A percentile compares a stretch with the other conserved stretches of the same genome.
These are phyloP conservation scores for Colaptes auratus DNA, from an alignment of 2,113 vertebrate genomes.

Conservation along the genomic window DNA sequence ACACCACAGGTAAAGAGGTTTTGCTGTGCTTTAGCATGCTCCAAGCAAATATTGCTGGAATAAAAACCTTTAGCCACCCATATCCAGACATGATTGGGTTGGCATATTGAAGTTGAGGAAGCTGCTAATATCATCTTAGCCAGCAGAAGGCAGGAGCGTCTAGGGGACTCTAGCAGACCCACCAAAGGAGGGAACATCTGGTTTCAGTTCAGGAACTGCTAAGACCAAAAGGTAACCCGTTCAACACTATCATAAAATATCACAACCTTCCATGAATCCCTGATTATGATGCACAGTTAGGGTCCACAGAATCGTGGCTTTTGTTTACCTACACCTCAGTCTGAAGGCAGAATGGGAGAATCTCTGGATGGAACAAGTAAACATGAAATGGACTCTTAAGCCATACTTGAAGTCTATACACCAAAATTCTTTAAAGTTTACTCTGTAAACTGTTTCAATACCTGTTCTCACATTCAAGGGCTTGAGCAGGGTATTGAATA, in stretches of 20 bases:
- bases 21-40: not conserved
- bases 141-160: constrained; percentile 69
- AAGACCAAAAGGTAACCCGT: not conserved
- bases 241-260: not conserved
- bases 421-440: not conserved
- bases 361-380: not conserved
- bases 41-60: not conserved
- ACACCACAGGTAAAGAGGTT: not conserved
- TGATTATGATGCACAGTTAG: not conserved
- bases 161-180: constrained; percentile 2
- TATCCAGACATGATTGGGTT: rapidly evolving
- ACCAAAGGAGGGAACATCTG: not conserved
- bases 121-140: constrained; percentile 36
- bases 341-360: not conserved
- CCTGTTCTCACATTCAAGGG: not conserved
- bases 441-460: not conserved
- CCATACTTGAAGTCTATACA: not conserved
- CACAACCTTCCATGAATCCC: not conserved
- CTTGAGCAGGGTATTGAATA: not conserved
- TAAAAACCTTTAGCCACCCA: not conserved
- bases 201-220: not conserved
- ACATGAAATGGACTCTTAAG: not conserved
- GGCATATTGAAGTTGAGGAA: not conserved
- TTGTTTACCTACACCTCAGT: not conserved
- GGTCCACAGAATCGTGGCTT: not conserved